phyloP scores from a whole-genome alignment of 2,888 invertebrate genomes.

The Rhagonycha fulva region DNA sequence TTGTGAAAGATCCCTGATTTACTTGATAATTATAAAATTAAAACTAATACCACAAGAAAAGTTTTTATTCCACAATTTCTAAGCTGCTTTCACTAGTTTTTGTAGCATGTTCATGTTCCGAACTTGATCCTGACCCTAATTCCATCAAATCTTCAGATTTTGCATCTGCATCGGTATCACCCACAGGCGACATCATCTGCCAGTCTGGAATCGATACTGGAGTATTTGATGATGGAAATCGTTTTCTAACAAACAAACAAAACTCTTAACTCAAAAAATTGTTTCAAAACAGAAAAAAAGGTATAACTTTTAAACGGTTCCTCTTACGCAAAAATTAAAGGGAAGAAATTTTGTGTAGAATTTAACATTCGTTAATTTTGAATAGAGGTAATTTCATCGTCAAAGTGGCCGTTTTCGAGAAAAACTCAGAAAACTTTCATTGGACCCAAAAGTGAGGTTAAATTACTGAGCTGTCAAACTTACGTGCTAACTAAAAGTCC shows the following conservation, averaged over 20 bases:
- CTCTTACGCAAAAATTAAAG: background rate
- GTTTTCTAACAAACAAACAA: conserved; percentile 63
- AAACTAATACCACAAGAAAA: background rate
- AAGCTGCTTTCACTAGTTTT: conserved; percentile 77
- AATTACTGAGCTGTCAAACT: conserved; percentile 11
- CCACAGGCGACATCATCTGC: conserved; percentile 69
- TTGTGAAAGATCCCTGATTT: background rate
- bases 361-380: too few species aligned
- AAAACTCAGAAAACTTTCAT: too few species aligned
- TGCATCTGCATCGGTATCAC: conserved; percentile 44
- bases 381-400: too few species aligned
- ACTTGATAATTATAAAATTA: background rate
- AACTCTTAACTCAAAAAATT: background rate
- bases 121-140: conserved; percentile 62
- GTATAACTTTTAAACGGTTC: background rate
- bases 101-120: conserved; percentile 74
- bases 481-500: conserved; percentile 73
- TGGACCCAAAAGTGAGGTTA: too few species aligned
- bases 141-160: conserved; percentile 60
- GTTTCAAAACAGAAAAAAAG: background rate
- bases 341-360: too few species aligned
- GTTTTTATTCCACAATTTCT: conserved; percentile 68
- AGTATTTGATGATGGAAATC: conserved; percentile 70
- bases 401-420: too few species aligned
- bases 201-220: conserved; percentile 77